These are phyloP conservation scores for Perca schrenkii DNA, from an alignment of 2,113 vertebrate genomes.

Conservation along the genomic window DNA sequence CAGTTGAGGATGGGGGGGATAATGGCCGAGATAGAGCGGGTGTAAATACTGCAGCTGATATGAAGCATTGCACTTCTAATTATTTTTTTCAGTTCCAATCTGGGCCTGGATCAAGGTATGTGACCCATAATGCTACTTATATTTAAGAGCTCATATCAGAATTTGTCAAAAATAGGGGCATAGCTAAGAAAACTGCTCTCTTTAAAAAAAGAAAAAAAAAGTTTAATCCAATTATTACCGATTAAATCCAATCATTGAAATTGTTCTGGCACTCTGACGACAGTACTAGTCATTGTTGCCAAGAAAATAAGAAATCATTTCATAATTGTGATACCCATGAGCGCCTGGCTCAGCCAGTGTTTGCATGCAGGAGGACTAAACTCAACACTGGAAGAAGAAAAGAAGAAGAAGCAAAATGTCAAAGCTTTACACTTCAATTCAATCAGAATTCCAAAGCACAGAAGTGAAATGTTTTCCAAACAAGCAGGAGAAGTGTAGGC, in stretches of 20 bases:
- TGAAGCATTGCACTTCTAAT: neutral
- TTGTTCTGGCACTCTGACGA: neutral
- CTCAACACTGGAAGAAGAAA: neutral
- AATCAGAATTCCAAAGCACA: neutral
- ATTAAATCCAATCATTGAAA: neutral
- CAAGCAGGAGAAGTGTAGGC: neutral
- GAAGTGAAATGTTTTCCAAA: slow-evolving; percentile 18
- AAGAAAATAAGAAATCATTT: neutral
- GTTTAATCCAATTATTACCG: too few species aligned
- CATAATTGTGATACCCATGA: neutral
- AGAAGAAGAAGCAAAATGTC: neutral
- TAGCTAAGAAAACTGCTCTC: neutral
- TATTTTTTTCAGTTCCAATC: neutral
- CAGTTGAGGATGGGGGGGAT: neutral
- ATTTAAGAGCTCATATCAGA: neutral
- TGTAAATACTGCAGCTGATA: neutral
- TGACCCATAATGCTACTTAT: neutral
- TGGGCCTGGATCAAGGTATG: slow-evolving; percentile 1
- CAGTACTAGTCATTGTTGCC: neutral
- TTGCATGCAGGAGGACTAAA: neutral
- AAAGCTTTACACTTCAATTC: neutral
- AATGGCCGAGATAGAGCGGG: slow-evolving; percentile 15
- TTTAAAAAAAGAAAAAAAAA: too few species aligned
- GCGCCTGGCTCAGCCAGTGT: neutral
- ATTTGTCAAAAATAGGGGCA: neutral